Evolutionary conservation across 2,888 invertebrate genomes (phyloP).

Genomic region (Folsomia manolachei): DNA sequence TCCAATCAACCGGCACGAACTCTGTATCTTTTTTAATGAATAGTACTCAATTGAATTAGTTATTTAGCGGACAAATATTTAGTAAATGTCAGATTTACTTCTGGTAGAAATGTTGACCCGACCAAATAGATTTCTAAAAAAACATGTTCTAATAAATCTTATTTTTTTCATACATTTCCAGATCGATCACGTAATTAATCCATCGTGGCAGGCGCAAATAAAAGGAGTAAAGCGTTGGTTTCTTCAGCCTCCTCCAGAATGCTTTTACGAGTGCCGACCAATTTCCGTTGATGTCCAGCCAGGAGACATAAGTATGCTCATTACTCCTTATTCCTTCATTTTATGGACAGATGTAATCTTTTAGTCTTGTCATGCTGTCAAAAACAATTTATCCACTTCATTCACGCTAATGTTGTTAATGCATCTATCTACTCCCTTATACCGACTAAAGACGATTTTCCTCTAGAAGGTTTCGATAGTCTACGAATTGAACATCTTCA

Average conservation of each 20-base stretch:
- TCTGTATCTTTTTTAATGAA: too few species aligned
- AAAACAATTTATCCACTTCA: background rate
- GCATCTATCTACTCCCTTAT: too few species aligned
- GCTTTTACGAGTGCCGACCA: constrained; percentile 71
- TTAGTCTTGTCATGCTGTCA: background rate
- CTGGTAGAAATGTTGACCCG: too few species aligned
- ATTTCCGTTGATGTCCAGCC: constrained; percentile 71
- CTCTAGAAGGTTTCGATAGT: too few species aligned
- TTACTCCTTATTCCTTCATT: background rate
- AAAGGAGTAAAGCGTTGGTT: constrained; percentile 84
- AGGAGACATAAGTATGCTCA: constrained; percentile 81
- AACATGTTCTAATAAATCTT: background rate
- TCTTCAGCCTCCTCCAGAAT: constrained; percentile 89
- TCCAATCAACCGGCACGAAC: too few species aligned
- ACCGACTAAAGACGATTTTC: too few species aligned
- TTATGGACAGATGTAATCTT: background rate
- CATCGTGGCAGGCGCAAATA: constrained; percentile 97
- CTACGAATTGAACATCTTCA: too few species aligned
- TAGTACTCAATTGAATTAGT: too few species aligned
- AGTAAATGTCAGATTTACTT: too few species aligned
- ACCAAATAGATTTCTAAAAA: too few species aligned
- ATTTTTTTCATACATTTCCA: constrained; percentile 47
- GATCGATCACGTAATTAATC: constrained; percentile 89
- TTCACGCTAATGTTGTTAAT: background rate
- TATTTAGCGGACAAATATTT: too few species aligned